A percentile compares a stretch with the other conserved stretches of the same genome.
Evolutionary conservation across 1,140 invertebrate genomes (phyloP).

Genomic region (Musca domestica): DNA sequence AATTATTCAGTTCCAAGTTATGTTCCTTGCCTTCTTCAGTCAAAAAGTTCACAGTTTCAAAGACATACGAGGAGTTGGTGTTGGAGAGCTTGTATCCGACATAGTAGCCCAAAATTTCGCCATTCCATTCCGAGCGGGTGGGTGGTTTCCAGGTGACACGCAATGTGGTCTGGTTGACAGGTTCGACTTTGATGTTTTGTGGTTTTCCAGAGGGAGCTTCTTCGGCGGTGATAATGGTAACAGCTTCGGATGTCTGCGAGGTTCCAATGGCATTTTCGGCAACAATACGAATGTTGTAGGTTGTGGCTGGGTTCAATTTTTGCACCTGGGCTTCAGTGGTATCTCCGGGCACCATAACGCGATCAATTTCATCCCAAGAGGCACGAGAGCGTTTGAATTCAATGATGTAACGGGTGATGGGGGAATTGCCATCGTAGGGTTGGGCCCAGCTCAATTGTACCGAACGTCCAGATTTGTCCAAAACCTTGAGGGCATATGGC

Average conservation of each 20-base stretch:
- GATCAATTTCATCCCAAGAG: constrained; percentile 80
- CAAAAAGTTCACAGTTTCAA: constrained; percentile 88
- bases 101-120: constrained; percentile 87
- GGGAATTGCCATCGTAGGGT: constrained; percentile 94
- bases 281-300: constrained; percentile 88
- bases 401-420: constrained; percentile 86
- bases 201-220: constrained; percentile 86
- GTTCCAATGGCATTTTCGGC: constrained; percentile 93
- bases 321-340: constrained; percentile 85
- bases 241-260: constrained; percentile 86
- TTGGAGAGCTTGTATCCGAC: constrained; percentile 81
- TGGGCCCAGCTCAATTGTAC: constrained; percentile 90
- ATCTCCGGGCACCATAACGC: constrained; percentile 80
- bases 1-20: constrained; percentile 75
- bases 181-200: constrained; percentile 80
- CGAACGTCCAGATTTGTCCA: constrained; percentile 86
- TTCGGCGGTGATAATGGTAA: constrained; percentile 92
- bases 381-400: constrained; percentile 91
- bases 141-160: constrained; percentile 94
- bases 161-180: constrained; percentile 88
- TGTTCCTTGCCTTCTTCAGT: constrained; percentile 89
- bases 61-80: constrained; percentile 86
- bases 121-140: constrained; percentile 85
- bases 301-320: constrained; percentile 85
- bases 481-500: constrained; percentile 84